phyloP scores from a whole-genome alignment of 2,888 invertebrate species.

The Biston stratarius region DNA sequence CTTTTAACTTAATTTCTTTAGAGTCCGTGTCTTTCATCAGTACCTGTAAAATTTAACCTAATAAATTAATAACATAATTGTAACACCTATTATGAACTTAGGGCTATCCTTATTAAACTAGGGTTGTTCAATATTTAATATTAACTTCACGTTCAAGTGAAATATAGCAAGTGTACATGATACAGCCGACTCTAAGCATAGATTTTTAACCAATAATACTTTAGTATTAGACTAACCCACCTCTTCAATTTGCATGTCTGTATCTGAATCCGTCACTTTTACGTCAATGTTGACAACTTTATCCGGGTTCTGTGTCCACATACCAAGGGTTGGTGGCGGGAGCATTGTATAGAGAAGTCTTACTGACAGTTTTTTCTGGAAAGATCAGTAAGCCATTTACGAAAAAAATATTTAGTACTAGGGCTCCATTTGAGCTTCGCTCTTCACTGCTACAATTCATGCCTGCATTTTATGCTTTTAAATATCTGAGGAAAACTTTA shows the following conservation, averaged over 20 bases:
- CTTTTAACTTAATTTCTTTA: not conserved
- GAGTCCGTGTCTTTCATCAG: not conserved
- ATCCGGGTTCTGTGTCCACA: not conserved
- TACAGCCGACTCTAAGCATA: too few species aligned
- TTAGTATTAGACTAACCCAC: not conserved
- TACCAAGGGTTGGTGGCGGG: not conserved
- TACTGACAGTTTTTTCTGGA: not conserved
- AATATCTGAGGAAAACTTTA: too few species aligned
- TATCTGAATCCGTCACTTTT: not conserved
- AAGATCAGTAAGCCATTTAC: not conserved
- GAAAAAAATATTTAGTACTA: too few species aligned
- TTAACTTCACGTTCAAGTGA: too few species aligned
- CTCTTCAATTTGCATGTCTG: not conserved
- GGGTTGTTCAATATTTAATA: not conserved
- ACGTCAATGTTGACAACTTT: not conserved
- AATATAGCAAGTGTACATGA: too few species aligned
- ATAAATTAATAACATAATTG: not conserved
- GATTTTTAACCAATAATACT: too few species aligned
- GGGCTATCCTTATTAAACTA: too few species aligned
- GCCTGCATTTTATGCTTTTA: too few species aligned
- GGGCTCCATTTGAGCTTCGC: not conserved
- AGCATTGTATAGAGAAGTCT: conserved; percentile 1
- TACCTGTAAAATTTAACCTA: not conserved
- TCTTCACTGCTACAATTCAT: too few species aligned
- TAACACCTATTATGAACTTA: not conserved